Percentiles rank a stretch among this genome's conserved stretches.
Conservation (phyloP, 2,797 vertebrate species). For the Melanotaenia trifasciata region DNA sequence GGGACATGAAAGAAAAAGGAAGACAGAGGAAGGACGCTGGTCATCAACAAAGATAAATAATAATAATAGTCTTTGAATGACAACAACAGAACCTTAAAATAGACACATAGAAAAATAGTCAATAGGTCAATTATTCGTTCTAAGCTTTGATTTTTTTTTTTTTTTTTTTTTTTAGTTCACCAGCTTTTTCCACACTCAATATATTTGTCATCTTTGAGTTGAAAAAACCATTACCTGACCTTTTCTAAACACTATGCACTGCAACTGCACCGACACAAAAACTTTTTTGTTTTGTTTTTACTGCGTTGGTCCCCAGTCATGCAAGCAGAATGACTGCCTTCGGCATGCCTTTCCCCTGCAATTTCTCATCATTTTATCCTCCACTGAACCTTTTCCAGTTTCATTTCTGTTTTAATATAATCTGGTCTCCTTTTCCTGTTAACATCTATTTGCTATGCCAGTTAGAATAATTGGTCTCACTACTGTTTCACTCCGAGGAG, state of each 20-base stretch:
- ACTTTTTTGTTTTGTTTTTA: too few species aligned
- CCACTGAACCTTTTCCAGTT: neutral
- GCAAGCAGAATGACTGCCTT: too few species aligned
- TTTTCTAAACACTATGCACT: too few species aligned
- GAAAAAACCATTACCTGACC: neutral
- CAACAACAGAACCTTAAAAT: too few species aligned
- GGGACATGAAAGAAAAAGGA: neutral
- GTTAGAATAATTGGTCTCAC: neutral
- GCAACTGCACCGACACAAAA: too few species aligned
- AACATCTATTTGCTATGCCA: neutral
- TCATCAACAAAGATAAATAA: neutral
- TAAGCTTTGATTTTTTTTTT: neutral
- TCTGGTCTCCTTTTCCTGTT: neutral
- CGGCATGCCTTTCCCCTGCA: neutral
- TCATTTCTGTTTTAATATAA: neutral
- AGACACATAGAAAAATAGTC: neutral
- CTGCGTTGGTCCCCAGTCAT: too few species aligned
- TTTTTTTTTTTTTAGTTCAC: neutral
- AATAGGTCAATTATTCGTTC: neutral
- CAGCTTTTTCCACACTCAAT: neutral
- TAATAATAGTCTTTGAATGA: neutral
- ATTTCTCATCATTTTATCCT: neutral
- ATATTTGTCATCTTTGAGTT: neutral
- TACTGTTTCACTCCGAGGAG: neutral
- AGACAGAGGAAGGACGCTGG: neutral